Conservation (phyloP, 2,113 vertebrate genomes). For the Polypterus bichir region DNA sequence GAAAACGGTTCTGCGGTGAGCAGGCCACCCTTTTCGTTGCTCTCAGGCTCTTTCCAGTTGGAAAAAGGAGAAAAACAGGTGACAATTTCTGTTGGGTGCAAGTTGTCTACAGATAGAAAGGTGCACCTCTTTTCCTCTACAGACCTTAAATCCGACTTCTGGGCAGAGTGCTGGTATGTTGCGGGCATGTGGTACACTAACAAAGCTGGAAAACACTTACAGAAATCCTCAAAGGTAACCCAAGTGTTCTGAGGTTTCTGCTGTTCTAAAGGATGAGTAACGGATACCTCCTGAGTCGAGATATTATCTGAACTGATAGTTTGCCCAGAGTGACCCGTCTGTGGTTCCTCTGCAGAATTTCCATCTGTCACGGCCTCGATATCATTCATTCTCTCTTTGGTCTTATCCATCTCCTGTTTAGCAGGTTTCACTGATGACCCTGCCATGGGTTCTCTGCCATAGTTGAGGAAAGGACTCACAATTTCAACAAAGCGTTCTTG, state of each 20-base stretch:
- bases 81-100: constrained; percentile 63
- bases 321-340: too few species aligned
- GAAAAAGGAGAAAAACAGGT: constrained; percentile 73
- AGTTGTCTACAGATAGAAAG: constrained; percentile 72
- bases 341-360: too few species aligned
- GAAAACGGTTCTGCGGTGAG: constrained; percentile 47
- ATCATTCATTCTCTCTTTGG: too few species aligned
- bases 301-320: too few species aligned
- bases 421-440: too few species aligned
- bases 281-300: too few species aligned
- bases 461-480: constrained; percentile 49
- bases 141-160: constrained; percentile 63
- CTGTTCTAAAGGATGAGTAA: constrained; percentile 16
- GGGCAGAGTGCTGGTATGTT: constrained; percentile 46
- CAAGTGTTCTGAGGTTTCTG: constrained; percentile 55
- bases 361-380: too few species aligned
- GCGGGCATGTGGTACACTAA: constrained; percentile 67
- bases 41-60: constrained; percentile 48
- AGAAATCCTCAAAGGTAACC: constrained; percentile 74
- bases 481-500: constrained; percentile 53
- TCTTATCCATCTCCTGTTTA: too few species aligned
- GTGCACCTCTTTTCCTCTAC: constrained; percentile 46
- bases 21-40: constrained; percentile 46
- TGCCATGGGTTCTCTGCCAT: constrained; percentile 15
- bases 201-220: constrained; percentile 69